Evolutionary conservation across 2,888 invertebrate genomes (phyloP).

Genomic region (Eledone cirrhosa): DNA sequence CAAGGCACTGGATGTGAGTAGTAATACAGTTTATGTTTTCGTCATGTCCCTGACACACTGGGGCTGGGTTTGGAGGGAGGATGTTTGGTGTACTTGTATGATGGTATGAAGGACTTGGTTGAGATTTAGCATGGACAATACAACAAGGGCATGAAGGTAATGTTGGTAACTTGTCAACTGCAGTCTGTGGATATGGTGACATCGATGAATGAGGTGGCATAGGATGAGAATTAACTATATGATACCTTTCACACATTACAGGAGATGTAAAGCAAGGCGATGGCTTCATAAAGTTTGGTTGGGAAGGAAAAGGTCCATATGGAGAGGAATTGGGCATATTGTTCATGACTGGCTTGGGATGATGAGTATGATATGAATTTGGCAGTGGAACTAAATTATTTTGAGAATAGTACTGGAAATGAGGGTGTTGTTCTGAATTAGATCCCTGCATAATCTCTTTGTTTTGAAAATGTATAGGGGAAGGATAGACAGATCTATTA

Average conservation of each 20-base stretch:
- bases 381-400: background rate
- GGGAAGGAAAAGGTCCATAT: conserved; percentile 1
- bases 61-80: too few relatives aligned
- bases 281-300: background rate
- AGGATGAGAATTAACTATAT: background rate
- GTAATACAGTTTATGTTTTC: too few relatives aligned
- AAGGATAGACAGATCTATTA: background rate
- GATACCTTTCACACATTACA: background rate
- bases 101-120: too few relatives aligned
- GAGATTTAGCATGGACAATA: too few relatives aligned
- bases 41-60: too few relatives aligned
- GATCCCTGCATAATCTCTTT: background rate
- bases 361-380: background rate
- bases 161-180: too few relatives aligned
- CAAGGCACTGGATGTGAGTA: too few relatives aligned
- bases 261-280: too few relatives aligned
- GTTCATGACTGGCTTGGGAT: background rate
- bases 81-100: too few relatives aligned
- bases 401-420: background rate
- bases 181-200: too few relatives aligned
- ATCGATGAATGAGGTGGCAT: background rate
- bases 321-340: background rate
- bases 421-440: background rate
- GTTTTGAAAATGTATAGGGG: background rate
- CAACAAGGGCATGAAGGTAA: too few relatives aligned